Evolutionary conservation across 2,113 vertebrate genomes (phyloP).

Genomic region (Nyctibius bracteatus): DNA sequence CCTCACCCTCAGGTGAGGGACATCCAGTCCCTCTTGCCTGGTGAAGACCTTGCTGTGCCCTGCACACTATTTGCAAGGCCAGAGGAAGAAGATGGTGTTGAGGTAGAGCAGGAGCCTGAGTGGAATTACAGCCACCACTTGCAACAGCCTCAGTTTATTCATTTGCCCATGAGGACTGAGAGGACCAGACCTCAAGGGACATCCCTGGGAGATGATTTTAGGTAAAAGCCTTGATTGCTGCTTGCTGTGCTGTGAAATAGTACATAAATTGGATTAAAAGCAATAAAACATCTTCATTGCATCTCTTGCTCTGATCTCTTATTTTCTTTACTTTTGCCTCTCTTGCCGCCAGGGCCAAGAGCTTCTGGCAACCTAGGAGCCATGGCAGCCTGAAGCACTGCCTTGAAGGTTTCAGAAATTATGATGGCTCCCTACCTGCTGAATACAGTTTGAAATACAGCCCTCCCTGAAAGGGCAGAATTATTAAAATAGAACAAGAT

Average conservation of each 20-base stretch:
- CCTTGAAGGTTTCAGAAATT: neutral
- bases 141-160: neutral
- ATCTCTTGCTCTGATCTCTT: neutral
- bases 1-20: neutral
- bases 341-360: neutral
- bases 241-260: neutral
- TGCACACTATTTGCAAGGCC: neutral
- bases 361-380: neutral
- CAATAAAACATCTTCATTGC: neutral
- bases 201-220: neutral
- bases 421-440: neutral
- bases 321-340: neutral
- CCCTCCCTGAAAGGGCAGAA: rapidly evolving
- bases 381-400: neutral
- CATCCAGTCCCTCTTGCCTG: neutral
- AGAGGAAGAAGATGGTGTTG: neutral
- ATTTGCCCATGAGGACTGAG: neutral
- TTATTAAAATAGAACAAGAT: neutral
- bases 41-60: neutral
- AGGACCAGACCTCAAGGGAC: neutral
- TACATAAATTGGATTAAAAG: neutral
- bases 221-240: neutral
- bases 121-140: neutral
- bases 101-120: neutral
- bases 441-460: neutral